These are phyloP conservation scores for Sebastes nivosus DNA, from an alignment of 2,797 vertebrate species.

Conservation along the genomic window DNA sequence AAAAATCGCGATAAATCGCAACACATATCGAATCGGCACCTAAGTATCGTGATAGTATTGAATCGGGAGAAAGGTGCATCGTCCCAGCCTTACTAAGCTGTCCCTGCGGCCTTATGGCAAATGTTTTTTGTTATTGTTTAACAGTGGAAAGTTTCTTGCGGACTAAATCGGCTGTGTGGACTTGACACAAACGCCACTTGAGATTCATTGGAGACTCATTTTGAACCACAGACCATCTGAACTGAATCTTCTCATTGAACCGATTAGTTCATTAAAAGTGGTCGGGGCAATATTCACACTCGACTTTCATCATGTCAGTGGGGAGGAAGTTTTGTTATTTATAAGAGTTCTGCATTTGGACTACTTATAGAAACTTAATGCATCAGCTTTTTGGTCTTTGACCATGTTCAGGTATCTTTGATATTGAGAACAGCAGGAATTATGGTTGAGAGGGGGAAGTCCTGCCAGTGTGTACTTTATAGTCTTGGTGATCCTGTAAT, in stretches of 20 bases:
- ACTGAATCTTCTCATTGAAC: neutral
- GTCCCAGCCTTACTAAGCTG: too few species aligned
- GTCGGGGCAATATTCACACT: neutral
- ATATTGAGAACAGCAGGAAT: neutral
- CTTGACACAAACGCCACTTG: neutral
- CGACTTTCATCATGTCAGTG: neutral
- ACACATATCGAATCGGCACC: too few species aligned
- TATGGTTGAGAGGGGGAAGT: neutral
- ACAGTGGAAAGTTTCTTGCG: neutral
- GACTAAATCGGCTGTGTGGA: neutral
- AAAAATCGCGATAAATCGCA: too few species aligned
- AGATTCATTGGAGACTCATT: neutral
- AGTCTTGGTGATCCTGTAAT: neutral
- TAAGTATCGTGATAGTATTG: too few species aligned
- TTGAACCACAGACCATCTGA: neutral
- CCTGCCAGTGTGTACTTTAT: neutral
- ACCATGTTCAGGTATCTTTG: neutral
- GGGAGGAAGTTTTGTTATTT: neutral
- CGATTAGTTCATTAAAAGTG: neutral
- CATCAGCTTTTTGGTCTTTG: neutral
- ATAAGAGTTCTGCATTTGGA: neutral
- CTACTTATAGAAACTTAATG: neutral
- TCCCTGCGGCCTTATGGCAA: neutral
- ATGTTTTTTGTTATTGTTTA: neutral
- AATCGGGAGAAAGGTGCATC: too few species aligned